phyloP scores from a whole-genome alignment of 2,797 vertebrate genomes.

The Cryptoprocta ferox region DNA sequence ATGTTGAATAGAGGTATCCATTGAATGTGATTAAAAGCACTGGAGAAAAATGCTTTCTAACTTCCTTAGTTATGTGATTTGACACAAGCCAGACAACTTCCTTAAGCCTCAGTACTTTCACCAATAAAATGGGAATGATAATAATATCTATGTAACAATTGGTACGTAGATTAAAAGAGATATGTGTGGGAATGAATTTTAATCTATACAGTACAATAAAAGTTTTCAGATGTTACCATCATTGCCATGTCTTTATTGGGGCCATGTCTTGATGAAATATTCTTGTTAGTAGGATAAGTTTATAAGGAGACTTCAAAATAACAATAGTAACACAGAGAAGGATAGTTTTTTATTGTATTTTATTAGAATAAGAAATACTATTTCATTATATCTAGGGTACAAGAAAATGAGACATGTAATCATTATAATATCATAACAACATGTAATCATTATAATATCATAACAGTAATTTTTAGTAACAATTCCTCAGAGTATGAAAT shows the following conservation, averaged over 20 bases:
- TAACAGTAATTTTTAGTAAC: constrained; percentile 1
- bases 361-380: not conserved
- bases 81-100: not conserved
- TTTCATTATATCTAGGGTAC: not conserved
- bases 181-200: not conserved
- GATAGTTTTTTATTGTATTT: not conserved
- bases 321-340: not conserved
- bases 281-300: not conserved
- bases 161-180: not conserved
- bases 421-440: not conserved
- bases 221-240: not conserved
- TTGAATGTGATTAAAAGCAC: not conserved
- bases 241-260: not conserved
- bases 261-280: not conserved
- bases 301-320: not conserved
- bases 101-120: not conserved
- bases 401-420: not conserved
- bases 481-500: not conserved
- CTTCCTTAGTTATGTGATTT: not conserved
- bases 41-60: not conserved
- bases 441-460: not conserved
- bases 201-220: not conserved
- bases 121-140: not conserved
- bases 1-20: not conserved
- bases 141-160: not conserved